phyloP scores from a whole-genome alignment of 1,140 invertebrate genomes.

The Drosophila ogumai region DNA sequence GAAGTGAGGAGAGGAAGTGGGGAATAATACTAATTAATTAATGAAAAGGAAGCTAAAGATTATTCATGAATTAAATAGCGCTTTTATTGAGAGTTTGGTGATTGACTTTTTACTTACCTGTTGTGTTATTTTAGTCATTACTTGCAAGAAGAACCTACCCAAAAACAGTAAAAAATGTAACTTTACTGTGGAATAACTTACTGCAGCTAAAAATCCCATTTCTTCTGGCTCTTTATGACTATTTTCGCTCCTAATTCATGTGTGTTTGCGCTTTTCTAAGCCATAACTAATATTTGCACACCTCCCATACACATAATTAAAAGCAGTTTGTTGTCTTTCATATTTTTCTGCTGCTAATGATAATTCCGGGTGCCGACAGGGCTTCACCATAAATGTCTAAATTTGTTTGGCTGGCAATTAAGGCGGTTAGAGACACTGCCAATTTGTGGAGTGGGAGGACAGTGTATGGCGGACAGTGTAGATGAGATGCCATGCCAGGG shows the following conservation, averaged over 20 bases:
- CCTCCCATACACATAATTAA: slow-evolving; percentile 53
- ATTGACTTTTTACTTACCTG: not conserved
- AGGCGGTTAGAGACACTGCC: slow-evolving; percentile 31
- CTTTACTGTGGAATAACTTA: not conserved
- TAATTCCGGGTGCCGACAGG: slow-evolving; percentile 11
- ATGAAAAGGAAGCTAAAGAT: not conserved
- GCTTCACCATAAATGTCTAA: slow-evolving; percentile 34
- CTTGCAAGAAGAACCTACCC: not conserved
- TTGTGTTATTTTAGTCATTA: not conserved
- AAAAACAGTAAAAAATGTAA: not conserved
- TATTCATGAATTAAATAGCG: not conserved
- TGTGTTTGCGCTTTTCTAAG: not conserved
- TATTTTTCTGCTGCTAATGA: slow-evolving; percentile 42
- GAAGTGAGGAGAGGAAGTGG: slow-evolving; percentile 2
- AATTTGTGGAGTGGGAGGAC: slow-evolving; percentile 36
- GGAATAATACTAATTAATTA: slow-evolving; percentile 10
- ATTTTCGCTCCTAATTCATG: not conserved
- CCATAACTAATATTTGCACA: slow-evolving; percentile 32
- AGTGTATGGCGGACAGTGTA: slow-evolving; percentile 1
- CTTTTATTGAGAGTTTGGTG: not conserved
- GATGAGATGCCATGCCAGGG: slow-evolving; percentile 51
- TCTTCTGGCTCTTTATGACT: slow-evolving; percentile 3
- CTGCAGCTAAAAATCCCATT: not conserved
- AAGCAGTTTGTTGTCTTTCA: slow-evolving; percentile 7
- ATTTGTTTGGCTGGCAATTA: slow-evolving; percentile 66